A percentile compares a stretch with the other conserved stretches of the same genome.
Evolutionary conservation across 2,797 vertebrate species (phyloP).

Genomic region (Brachyalestes nurse): DNA sequence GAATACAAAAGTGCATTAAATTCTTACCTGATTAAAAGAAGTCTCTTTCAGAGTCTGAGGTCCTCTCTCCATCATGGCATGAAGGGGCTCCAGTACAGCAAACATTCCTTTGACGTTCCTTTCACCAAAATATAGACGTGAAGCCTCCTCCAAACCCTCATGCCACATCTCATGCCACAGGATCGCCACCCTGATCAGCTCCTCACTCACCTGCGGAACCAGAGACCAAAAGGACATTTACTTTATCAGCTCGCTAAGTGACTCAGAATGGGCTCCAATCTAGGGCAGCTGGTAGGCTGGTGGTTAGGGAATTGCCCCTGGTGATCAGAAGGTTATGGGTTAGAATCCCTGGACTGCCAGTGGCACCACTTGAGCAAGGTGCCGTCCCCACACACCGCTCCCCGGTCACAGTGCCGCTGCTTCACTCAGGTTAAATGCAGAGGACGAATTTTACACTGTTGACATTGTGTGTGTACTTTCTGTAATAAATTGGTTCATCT

Average conservation of each 20-base stretch:
- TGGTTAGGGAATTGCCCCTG: too few relatives aligned
- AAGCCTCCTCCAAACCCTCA: constrained; percentile 95
- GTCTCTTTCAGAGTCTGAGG: constrained; percentile 98
- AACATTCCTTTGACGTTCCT: constrained; percentile 99
- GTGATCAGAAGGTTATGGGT: too few relatives aligned
- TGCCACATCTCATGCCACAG: constrained; percentile 99
- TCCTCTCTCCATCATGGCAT: constrained; percentile 98
- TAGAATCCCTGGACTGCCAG: too few relatives aligned
- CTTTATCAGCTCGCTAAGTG: not conserved
- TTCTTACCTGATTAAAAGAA: constrained; percentile 94
- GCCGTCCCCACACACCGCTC: not conserved
- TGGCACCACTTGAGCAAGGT: too few relatives aligned
- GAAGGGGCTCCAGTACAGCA: constrained; percentile 95
- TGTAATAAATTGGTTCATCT: too few relatives aligned
- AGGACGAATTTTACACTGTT: too few relatives aligned
- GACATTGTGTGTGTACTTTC: too few relatives aligned
- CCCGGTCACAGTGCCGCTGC: not conserved
- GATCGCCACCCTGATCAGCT: constrained; percentile 97
- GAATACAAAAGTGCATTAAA: too few relatives aligned
- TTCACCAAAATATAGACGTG: constrained; percentile 96
- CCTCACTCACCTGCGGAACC: constrained; percentile 90
- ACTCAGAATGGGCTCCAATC: not conserved
- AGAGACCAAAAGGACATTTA: not conserved
- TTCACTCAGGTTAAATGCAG: too few relatives aligned
- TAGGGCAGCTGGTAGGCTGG: too few relatives aligned